These are phyloP conservation scores for Spialia ferax DNA, from an alignment of 2,888 invertebrate genomes.

Conservation along the genomic window DNA sequence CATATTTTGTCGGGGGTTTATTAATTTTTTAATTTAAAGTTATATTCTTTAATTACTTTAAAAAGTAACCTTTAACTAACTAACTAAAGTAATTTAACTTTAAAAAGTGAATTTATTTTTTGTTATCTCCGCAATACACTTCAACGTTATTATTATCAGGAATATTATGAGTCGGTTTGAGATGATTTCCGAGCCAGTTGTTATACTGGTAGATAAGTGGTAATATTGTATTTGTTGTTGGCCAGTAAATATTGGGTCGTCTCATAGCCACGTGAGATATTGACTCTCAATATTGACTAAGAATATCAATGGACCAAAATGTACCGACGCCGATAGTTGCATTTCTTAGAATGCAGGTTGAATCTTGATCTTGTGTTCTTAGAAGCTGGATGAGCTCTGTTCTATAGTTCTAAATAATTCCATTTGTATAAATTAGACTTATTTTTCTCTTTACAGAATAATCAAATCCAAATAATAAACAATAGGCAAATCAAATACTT, in stretches of 20 bases:
- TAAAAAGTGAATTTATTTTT: no score
- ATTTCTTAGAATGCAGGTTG: constrained; percentile 56
- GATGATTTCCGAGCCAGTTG: constrained; percentile 77
- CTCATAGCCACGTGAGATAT: constrained; percentile 81
- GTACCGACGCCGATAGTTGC: constrained; percentile 49
- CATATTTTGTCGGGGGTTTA: no score
- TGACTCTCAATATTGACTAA: constrained; percentile 79
- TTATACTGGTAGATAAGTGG: constrained; percentile 84
- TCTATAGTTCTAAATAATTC: no score
- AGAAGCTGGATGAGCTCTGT: not conserved
- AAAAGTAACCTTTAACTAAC: no score
- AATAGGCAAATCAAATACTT: no score
- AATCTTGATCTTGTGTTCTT: constrained; percentile 14
- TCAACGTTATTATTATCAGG: constrained; percentile 63
- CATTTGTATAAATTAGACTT: no score
- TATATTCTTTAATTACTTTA: no score
- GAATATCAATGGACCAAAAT: constrained; percentile 70
- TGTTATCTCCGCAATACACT: constrained; percentile 49
- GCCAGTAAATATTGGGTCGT: constrained; percentile 79
- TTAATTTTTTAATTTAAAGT: no score
- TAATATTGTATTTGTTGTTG: constrained; percentile 82
- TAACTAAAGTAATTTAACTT: no score
- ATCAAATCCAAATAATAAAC: no score
- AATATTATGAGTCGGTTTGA: constrained; percentile 61
- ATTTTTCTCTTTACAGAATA: no score